Conservation (phyloP, 2,797 vertebrate species). For the Epinephelus coioides region DNA sequence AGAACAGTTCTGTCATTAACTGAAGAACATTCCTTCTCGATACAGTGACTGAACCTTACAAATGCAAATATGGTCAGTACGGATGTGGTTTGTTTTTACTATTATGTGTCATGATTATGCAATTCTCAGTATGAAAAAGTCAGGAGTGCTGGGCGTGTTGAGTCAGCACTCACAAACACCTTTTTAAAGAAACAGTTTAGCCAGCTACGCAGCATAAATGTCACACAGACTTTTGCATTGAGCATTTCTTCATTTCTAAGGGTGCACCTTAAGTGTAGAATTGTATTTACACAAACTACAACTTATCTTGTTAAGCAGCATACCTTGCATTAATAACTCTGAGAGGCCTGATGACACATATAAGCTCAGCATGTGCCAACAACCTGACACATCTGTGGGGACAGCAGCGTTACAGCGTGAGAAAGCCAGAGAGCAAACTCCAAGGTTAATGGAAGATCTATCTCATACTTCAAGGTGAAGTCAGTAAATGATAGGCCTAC, state of each 20-base stretch:
- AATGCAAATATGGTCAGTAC: too few relatives aligned
- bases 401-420: background rate
- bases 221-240: background rate
- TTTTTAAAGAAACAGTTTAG: background rate
- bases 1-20: background rate
- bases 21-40: background rate
- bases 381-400: background rate
- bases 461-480: slow-evolving; percentile 10
- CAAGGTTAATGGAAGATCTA: slow-evolving; percentile 21
- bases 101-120: background rate
- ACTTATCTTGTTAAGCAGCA: background rate
- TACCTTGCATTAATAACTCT: background rate
- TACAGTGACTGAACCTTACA: background rate
- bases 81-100: background rate
- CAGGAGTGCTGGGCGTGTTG: background rate
- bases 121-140: slow-evolving; percentile 6
- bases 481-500: slow-evolving; percentile 22
- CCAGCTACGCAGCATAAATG: background rate
- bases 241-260: background rate
- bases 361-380: background rate
- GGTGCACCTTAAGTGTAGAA: background rate
- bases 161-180: background rate
- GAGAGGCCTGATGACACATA: background rate
- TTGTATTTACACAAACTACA: background rate
- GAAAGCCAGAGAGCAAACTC: slow-evolving; percentile 30